Conservation (phyloP, 2,113 vertebrate species). For the Carassius carassius region DNA sequence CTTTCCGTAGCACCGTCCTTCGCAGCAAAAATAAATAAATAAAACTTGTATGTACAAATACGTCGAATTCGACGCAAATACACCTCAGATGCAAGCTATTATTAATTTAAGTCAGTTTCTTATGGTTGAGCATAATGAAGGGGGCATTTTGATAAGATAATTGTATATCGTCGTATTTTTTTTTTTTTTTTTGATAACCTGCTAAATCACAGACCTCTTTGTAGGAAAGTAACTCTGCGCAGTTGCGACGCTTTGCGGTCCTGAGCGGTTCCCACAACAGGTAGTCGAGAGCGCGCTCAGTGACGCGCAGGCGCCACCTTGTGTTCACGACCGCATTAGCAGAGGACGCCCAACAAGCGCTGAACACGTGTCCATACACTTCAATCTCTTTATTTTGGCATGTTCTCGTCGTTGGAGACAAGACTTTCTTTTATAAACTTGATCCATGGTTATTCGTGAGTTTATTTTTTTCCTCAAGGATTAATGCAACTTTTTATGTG, state of each 20-base stretch:
- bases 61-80: neutral
- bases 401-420: neutral
- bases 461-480: too few species aligned
- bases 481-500: constrained; percentile 24
- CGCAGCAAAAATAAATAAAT: neutral
- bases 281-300: neutral
- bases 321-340: neutral
- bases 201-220: neutral
- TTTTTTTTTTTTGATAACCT: neutral
- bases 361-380: neutral
- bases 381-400: constrained; percentile 13
- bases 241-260: neutral
- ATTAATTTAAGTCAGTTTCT: too few species aligned
- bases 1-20: neutral
- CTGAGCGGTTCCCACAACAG: constrained; percentile 31
- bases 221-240: neutral
- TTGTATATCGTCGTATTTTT: too few species aligned
- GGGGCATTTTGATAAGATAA: neutral
- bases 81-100: too few species aligned
- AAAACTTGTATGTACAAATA: neutral
- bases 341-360: neutral
- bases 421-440: too few species aligned
- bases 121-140: too few species aligned
- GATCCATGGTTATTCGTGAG: too few species aligned
- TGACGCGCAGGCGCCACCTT: constrained; percentile 32